A percentile compares a stretch with the other conserved stretches of the same genome.
These are phyloP conservation scores for Geotrupes spiniger DNA, from an alignment of 2,888 invertebrate genomes.

Conservation along the genomic window DNA sequence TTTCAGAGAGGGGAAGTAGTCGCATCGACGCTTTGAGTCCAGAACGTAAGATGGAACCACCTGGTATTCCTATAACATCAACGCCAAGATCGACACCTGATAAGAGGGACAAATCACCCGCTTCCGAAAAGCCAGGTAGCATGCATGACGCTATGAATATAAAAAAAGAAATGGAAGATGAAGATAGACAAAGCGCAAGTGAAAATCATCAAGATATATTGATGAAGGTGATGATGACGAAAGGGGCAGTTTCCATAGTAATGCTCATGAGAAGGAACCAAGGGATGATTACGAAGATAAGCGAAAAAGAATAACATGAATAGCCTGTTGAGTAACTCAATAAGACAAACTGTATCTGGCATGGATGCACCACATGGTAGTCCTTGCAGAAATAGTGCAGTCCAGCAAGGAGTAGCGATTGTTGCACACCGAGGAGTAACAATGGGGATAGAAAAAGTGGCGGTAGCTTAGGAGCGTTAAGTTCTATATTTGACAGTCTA, in stretches of 20 bases:
- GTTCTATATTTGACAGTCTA: conserved; percentile 87
- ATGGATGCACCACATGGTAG: conserved; percentile 52
- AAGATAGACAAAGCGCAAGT: conserved; percentile 50
- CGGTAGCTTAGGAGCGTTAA: conserved; percentile 76
- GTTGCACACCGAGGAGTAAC: conserved; percentile 69
- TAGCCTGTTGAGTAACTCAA: conserved; percentile 45
- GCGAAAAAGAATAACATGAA: conserved; percentile 19
- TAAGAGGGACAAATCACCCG: conserved; percentile 61
- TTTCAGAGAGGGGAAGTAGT: conserved; percentile 79
- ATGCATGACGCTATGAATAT: conserved; percentile 51
- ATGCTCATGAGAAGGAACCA: conserved; percentile 36
- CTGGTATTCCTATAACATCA: conserved; percentile 53
- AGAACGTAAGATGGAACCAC: conserved; percentile 68
- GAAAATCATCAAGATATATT: conserved; percentile 50
- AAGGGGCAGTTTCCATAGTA: conserved; percentile 44
- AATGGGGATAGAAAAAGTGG: conserved; percentile 58
- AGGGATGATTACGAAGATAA: conserved; percentile 45
- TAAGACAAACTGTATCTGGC: conserved; percentile 37
- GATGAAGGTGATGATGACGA: conserved; percentile 50
- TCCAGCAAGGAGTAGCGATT: conserved; percentile 74
- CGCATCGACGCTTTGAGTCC: conserved; percentile 79
- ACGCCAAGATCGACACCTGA: conserved; percentile 70
- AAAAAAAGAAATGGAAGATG: conserved; percentile 64
- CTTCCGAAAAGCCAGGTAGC: conserved; percentile 51
- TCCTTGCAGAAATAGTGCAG: conserved; percentile 64